Percentiles rank a stretch among this genome's conserved stretches.
phyloP scores from a whole-genome alignment of 2,113 vertebrate genomes.

The Plestiodon gilberti region DNA sequence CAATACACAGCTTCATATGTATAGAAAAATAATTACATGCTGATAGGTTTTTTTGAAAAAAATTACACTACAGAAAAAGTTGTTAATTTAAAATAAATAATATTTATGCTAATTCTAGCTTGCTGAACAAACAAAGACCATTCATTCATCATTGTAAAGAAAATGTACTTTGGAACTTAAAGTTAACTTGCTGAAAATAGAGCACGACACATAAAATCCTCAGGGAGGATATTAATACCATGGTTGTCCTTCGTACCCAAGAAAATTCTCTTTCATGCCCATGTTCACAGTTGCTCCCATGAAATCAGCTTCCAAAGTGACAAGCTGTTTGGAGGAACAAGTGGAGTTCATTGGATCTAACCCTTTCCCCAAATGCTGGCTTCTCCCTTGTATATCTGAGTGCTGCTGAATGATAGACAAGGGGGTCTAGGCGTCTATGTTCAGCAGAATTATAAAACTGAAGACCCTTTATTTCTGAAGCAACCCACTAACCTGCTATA shows the following conservation, averaged over 20 bases:
- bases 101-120: neutral
- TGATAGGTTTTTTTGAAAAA: neutral
- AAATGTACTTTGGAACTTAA: neutral
- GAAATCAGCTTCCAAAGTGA: neutral
- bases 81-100: neutral
- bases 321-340: neutral
- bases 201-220: neutral
- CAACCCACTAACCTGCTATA: no score
- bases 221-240: neutral
- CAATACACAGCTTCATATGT: constrained; percentile 35
- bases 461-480: no score
- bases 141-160: neutral
- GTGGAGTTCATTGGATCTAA: neutral
- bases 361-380: neutral
- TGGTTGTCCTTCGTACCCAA: neutral
- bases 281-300: neutral
- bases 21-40: constrained; percentile 4
- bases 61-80: neutral
- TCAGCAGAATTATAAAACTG: no score
- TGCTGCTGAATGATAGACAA: no score
- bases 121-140: neutral
- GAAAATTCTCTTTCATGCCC: neutral
- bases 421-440: no score
- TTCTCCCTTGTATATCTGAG: neutral
- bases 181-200: neutral